A percentile compares a stretch with the other conserved stretches of the same genome.
Conservation (phyloP, 2,888 invertebrate genomes). For the Drosophila colorata region DNA sequence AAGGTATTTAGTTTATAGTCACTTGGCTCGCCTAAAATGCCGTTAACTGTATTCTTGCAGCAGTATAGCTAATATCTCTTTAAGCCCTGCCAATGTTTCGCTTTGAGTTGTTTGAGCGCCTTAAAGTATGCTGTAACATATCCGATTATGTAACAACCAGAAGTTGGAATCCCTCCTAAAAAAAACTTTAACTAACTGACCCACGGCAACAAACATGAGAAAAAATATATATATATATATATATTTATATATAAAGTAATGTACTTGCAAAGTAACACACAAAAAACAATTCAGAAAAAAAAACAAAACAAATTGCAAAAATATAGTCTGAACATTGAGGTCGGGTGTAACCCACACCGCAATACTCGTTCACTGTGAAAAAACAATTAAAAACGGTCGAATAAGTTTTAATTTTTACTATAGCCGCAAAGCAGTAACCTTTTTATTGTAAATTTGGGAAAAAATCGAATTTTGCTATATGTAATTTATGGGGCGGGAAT, state of each 20-base stretch:
- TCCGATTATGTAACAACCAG: slow-evolving; percentile 14
- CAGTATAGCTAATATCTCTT: too few relatives aligned
- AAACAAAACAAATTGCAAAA: slow-evolving; percentile 20
- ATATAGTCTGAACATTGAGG: slow-evolving; percentile 15
- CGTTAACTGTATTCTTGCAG: neutral
- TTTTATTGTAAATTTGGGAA: too few relatives aligned
- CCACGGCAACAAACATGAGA: slow-evolving; percentile 22
- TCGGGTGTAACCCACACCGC: neutral
- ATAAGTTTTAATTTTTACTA: too few relatives aligned
- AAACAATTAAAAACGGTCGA: too few relatives aligned
- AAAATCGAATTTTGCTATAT: too few relatives aligned
- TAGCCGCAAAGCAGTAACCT: too few relatives aligned
- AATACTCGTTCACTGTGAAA: neutral
- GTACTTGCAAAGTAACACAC: slow-evolving; percentile 16
- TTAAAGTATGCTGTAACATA: slow-evolving; percentile 28
- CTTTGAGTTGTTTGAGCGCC: slow-evolving; percentile 10
- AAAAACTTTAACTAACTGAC: slow-evolving; percentile 32
- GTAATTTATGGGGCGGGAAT: too few relatives aligned
- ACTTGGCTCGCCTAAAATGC: neutral
- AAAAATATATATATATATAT: slow-evolving; percentile 3
- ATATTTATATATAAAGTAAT: slow-evolving; percentile 27
- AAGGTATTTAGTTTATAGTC: neutral
- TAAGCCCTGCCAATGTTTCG: neutral
- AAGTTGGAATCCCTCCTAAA: slow-evolving; percentile 5
- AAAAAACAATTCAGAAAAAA: slow-evolving; percentile 4